Percentiles rank a stretch among this genome's conserved stretches.
Evolutionary conservation across 2,113 vertebrate genomes (phyloP).

Genomic region (Odocoileus hemionus): DNA sequence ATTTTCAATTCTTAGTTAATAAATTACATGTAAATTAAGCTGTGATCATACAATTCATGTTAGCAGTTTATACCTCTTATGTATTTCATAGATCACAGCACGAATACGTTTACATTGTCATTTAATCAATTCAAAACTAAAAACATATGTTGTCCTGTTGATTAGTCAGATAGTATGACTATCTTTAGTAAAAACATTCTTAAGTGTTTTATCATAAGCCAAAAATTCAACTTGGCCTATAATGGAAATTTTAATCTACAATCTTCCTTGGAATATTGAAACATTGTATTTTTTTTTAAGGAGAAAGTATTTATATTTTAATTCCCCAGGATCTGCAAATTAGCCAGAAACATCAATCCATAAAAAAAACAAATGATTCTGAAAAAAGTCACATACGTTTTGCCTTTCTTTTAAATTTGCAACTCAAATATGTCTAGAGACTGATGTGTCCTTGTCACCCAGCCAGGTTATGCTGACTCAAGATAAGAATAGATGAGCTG

Average conservation of each 20-base stretch:
- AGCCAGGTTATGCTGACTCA: neutral
- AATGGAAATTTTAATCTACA: neutral
- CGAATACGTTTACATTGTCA: neutral
- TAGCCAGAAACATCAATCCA: neutral
- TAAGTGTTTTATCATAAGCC: neutral
- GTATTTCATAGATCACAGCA: neutral
- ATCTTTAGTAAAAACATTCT: conserved; percentile 6
- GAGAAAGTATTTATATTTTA: neutral
- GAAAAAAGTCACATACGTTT: neutral
- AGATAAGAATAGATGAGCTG: neutral
- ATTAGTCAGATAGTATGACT: neutral
- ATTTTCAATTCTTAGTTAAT: neutral
- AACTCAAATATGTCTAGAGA: neutral
- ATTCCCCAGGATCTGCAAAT: neutral
- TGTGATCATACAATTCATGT: neutral
- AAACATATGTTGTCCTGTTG: neutral
- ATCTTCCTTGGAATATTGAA: neutral
- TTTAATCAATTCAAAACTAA: neutral
- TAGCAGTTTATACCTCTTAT: neutral
- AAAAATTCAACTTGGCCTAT: neutral
- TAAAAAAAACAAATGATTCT: neutral
- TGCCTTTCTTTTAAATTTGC: neutral
- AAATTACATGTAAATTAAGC: neutral
- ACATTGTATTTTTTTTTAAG: neutral
- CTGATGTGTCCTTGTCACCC: neutral